Evolutionary conservation across 2,797 vertebrate genomes (phyloP).

Genomic region (Sparidentex hasta): DNA sequence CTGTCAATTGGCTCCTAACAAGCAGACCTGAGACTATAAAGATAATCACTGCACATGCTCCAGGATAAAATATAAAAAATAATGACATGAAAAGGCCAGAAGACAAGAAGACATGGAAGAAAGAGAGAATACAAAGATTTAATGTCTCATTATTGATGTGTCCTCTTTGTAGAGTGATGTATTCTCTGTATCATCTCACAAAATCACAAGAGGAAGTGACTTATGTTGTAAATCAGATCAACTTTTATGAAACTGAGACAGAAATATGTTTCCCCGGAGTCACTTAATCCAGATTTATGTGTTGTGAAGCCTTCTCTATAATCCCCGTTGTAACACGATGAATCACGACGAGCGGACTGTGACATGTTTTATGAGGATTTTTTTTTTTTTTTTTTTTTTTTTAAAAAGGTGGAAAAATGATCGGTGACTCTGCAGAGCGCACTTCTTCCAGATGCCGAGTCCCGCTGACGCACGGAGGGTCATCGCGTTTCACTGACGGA

Average conservation of each 20-base stretch:
- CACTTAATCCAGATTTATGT: conserved; percentile 2
- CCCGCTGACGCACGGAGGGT: conserved; percentile 43
- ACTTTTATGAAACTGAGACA: background rate
- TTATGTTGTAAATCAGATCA: background rate
- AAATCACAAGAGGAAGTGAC: background rate
- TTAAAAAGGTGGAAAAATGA: background rate
- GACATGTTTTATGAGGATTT: conserved; percentile 10
- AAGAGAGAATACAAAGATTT: too few species aligned
- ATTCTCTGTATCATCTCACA: background rate
- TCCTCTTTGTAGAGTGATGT: background rate
- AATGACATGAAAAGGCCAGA: too few species aligned
- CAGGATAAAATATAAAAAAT: too few species aligned
- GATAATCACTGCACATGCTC: too few species aligned
- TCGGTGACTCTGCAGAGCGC: background rate
- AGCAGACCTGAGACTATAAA: too few species aligned
- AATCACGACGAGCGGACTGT: background rate
- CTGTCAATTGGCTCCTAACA: too few species aligned
- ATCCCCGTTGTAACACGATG: conserved; percentile 6
- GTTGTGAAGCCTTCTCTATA: background rate
- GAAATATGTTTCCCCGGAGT: background rate
- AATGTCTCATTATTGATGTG: background rate
- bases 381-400: background rate
- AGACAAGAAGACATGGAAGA: too few species aligned
- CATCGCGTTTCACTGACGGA: conserved; percentile 27
- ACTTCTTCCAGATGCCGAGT: conserved; percentile 63